Percentiles rank a stretch among this genome's conserved stretches.
Evolutionary conservation across 2,888 invertebrate species (phyloP).

Genomic region (Pinctada fucata): DNA sequence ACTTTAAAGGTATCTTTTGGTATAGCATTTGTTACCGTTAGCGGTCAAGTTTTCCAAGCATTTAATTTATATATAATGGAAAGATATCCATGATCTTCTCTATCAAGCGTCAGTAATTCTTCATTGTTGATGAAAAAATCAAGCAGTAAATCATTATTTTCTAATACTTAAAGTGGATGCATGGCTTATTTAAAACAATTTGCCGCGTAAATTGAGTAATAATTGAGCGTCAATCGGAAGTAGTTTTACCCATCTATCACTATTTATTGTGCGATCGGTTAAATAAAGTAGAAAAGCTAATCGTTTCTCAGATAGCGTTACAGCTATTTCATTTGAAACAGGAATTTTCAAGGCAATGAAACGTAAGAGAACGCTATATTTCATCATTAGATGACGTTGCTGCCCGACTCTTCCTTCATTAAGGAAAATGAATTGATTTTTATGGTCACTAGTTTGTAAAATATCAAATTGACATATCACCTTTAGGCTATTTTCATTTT

Average conservation of each 20-base stretch:
- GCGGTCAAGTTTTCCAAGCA: too few species aligned
- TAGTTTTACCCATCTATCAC: not conserved
- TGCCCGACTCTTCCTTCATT: not conserved
- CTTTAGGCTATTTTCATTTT: too few species aligned
- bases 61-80: too few species aligned
- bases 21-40: too few species aligned
- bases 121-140: not conserved
- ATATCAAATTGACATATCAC: too few species aligned
- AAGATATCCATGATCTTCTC: too few species aligned
- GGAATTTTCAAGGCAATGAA: not conserved
- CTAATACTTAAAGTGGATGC: not conserved
- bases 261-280: not conserved
- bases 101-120: too few species aligned
- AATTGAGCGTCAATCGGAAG: not conserved
- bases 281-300: slow-evolving; percentile 1
- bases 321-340: not conserved
- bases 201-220: slow-evolving; percentile 1
- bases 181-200: slow-evolving; percentile 2
- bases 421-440: too few species aligned
- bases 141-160: not conserved
- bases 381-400: not conserved
- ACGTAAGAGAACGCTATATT: not conserved
- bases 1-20: too few species aligned
- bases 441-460: too few species aligned
- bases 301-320: not conserved